phyloP scores from a whole-genome alignment of 2,797 vertebrate genomes.

The Macropodus opercularis region DNA sequence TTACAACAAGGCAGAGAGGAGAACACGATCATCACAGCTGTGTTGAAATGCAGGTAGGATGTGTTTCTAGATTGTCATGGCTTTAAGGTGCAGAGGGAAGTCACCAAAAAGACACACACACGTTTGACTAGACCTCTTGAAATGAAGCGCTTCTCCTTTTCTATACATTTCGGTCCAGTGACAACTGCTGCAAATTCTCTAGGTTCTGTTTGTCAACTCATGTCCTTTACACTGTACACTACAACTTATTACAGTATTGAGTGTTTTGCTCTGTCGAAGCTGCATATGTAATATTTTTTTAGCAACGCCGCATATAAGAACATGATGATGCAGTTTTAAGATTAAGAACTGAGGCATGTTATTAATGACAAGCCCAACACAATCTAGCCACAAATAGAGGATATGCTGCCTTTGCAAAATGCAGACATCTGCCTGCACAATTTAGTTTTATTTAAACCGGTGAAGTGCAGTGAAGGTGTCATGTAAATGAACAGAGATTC shows the following conservation, averaged over 20 bases:
- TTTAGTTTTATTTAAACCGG: not conserved
- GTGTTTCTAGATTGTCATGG: conserved; percentile 7
- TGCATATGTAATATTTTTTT: too few species aligned
- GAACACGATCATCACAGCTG: not conserved
- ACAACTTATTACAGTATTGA: too few species aligned
- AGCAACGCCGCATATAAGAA: not conserved
- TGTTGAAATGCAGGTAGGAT: conserved; percentile 48
- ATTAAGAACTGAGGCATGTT: not conserved
- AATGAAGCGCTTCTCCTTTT: not conserved
- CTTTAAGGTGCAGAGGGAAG: not conserved
- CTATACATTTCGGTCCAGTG: not conserved
- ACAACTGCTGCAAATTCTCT: not conserved
- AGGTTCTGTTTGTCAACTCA: not conserved
- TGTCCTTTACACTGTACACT: too few species aligned
- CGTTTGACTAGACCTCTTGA: not conserved
- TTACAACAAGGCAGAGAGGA: not conserved
- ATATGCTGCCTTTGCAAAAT: not conserved
- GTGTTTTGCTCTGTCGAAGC: too few species aligned
- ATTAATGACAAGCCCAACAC: not conserved
- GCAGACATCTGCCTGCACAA: not conserved
- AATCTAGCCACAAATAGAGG: too few species aligned
- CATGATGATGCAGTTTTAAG: not conserved
- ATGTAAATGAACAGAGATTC: conserved; percentile 8
- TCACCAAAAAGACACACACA: not conserved
- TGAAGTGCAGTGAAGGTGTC: conserved; percentile 8